phyloP scores from a whole-genome alignment of 2,888 invertebrate species.

The Amphipoea oculea region DNA sequence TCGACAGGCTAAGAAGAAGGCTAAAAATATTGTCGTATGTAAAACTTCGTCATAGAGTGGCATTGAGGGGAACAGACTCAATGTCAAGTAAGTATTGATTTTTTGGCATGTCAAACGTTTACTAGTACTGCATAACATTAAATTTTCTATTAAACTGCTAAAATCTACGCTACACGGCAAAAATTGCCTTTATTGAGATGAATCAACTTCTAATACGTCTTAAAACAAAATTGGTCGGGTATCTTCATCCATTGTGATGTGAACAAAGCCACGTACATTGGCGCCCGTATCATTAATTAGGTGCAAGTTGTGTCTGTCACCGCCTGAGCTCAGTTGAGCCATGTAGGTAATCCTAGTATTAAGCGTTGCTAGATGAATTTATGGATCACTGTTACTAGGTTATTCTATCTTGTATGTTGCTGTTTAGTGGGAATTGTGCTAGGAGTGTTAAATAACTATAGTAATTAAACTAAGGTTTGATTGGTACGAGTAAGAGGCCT shows the following conservation, averaged over 20 bases:
- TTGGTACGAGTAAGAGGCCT: background rate
- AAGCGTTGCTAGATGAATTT: slow-evolving; percentile 44
- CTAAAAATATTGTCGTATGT: background rate
- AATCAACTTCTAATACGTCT: background rate
- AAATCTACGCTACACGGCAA: background rate
- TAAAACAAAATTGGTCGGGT: slow-evolving; percentile 6
- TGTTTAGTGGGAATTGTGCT: background rate
- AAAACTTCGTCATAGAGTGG: background rate
- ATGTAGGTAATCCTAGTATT: slow-evolving; percentile 34
- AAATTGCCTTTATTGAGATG: background rate
- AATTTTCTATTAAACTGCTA: background rate
- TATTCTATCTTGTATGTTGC: background rate
- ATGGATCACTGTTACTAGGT: slow-evolving; percentile 13
- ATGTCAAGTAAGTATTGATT: slow-evolving; percentile 45
- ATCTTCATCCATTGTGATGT: slow-evolving; percentile 22
- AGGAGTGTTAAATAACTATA: background rate
- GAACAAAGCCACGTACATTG: slow-evolving; percentile 38
- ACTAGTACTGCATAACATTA: background rate
- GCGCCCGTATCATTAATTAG: slow-evolving; percentile 44
- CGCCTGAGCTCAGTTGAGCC: slow-evolving; percentile 35
- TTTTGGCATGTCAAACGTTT: slow-evolving; percentile 5
- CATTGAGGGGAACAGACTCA: slow-evolving; percentile 24
- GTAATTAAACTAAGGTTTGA: too few species aligned
- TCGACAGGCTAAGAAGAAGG: background rate
- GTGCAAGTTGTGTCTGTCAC: slow-evolving; percentile 32